phyloP scores from a whole-genome alignment of 2,113 vertebrate species.

The Ploceus nigricollis region DNA sequence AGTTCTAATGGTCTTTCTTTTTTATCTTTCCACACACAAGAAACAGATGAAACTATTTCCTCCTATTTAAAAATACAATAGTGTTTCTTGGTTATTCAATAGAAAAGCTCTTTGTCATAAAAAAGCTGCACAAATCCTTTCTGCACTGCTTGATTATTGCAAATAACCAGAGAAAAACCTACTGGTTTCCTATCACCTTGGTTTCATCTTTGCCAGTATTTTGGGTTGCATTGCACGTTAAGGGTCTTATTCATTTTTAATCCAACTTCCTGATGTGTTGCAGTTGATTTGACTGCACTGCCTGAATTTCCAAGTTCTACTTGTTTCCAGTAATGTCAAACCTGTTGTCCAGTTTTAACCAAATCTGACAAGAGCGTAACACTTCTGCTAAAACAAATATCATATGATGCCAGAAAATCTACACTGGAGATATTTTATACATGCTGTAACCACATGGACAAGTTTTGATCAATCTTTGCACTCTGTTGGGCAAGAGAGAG shows the following conservation, averaged over 20 bases:
- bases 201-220: not conserved
- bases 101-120: not conserved
- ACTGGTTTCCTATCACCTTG: not conserved
- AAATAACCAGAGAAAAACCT: not conserved
- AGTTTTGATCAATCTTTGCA: not conserved
- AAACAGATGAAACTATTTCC: not conserved
- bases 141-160: not conserved
- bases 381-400: not conserved
- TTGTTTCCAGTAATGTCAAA: not conserved
- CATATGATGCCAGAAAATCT: not conserved
- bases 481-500: not conserved
- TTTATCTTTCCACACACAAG: not conserved
- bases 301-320: not conserved
- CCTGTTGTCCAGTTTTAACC: not conserved
- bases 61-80: not conserved
- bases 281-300: not conserved
- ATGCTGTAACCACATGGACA: not conserved
- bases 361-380: not conserved
- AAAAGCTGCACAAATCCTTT: not conserved
- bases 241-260: not conserved
- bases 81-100: not conserved
- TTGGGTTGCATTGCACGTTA: not conserved
- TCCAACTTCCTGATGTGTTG: not conserved
- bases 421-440: not conserved
- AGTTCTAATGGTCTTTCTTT: not conserved